Evolutionary conservation across 2,888 invertebrate species (phyloP), one percentile per base, ranked within the genome.

Genomic region (Lithosia quadra): DNA sequence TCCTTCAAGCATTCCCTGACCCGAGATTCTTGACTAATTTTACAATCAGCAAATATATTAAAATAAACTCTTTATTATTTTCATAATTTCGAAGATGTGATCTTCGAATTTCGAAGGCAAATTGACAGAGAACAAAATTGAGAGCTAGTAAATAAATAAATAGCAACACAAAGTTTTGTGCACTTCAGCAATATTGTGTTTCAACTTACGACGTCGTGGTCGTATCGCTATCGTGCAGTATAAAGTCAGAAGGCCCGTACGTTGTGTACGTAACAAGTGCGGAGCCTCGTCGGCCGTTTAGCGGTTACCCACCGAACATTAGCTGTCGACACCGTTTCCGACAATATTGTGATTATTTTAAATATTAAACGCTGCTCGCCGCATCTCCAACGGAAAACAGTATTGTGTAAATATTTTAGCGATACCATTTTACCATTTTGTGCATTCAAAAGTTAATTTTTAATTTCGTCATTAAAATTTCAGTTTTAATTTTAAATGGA

Each of bases 281-380:
- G 77, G 80, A 65, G 76, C 69, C 60, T 65, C 74, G 70, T 69
- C 73, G 78, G 80, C 80, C 85, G 83, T 79, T 87, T 82, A 84
- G 87, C 74, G 86, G 87, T 84, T 77, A 69, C 71, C 83, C 83
- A 76, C 80, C 77, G 77, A 79, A 81, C 81, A 81, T 80, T 80
- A 80, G 75, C 78, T 75, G 79, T 76, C 80, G 66, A 80, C 76
- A 80, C 76, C 65, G 78, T 76, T 80, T 75, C 77, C 81, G 76
- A 83, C 82, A 75, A 80, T 79, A 80, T 78, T 76, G 78, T 81
- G 76, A 84, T 82, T 77, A 79, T 81, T 80, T 80, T 79, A 81
- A 80, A 80, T 79, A 81, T 79, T 76, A 77, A 80, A 81, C 68
- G 71, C 65, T 74, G 69, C 74, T 74, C 43, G 67, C 71, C 71